Evolutionary conservation across 2,888 invertebrate genomes (phyloP), one percentile per base, ranked within the genome.

Genomic region (Phymatocera aterrima): DNA sequence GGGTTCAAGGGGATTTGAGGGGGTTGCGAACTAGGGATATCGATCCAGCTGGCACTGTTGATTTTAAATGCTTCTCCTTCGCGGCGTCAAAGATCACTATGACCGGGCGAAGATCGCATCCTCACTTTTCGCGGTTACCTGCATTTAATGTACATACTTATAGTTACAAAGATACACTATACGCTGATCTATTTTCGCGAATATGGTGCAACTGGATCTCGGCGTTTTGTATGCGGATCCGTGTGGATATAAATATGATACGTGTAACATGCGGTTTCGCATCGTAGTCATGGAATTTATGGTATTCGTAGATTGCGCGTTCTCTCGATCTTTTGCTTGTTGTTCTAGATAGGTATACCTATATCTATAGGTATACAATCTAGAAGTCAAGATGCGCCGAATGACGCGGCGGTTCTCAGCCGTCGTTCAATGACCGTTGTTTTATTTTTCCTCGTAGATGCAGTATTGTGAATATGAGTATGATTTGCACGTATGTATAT

Each of bases 21-120:
- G 61, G 46, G 40, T 68, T 68, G 68, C 24, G 80, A 80, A 80
- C 80, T 75, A 57, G 79, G 57, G 70, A 81, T 83, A 83, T 83
- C 82, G 83, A 83, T 83, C 81, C 82, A 77, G 68, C 77, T 64
- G 77, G 80, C 74, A 79, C 81, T 80, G 64, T 81, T 74, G 74
- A 80, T 79, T 78, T 37, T 79, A 64, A 82, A 81, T 79, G 74
- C 68, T 70, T 72, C 51, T 72, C 21, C 12, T 31, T 72, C 72
- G 40, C 51, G 43, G 51, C 34, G 34, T 51, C 21, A 51, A 34
- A 72, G 70, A 72, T 72, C 70, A 34, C 10, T 31, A 34, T 72
- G 10, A 43, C 4, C n/a, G 31, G n/a, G 34, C n/a, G n/a, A 15
- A 61, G 34, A 61, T 61, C 34, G 34, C 4, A 60, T 28, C 24